phyloP scores from a whole-genome alignment of 1,140 invertebrate species.

The Drosophila rhopaloa region DNA sequence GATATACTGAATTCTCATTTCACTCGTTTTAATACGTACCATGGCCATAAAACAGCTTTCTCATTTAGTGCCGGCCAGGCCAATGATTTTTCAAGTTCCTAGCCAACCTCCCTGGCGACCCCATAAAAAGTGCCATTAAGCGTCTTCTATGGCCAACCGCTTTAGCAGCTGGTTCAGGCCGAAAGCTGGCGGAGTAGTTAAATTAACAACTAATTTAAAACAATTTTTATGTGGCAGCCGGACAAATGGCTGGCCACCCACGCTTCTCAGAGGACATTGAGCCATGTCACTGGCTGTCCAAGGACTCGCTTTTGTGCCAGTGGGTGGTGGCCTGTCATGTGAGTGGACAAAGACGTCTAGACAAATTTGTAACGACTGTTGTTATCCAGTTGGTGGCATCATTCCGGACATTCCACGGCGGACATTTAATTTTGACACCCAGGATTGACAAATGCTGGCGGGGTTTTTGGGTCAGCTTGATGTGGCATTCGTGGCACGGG shows the following conservation, averaged over 20 bases:
- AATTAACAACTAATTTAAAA: constrained; percentile 77
- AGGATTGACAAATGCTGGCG: constrained; percentile 65
- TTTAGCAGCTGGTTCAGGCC: constrained; percentile 14
- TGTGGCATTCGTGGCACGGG: constrained; percentile 35
- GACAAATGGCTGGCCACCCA: constrained; percentile 51
- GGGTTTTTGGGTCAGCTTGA: constrained; percentile 31
- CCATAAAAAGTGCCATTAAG: constrained; percentile 47
- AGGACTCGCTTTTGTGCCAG: constrained; percentile 18
- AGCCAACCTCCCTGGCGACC: constrained; percentile 26
- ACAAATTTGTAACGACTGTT: constrained; percentile 74
- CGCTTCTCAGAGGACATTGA: constrained; percentile 20
- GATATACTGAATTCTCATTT: background rate
- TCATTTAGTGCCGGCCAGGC: constrained; percentile 22
- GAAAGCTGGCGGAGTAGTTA: constrained; percentile 47
- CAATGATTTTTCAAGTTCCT: constrained; percentile 31
- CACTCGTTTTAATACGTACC: background rate
- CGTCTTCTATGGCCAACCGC: constrained; percentile 33
- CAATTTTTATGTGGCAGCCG: constrained; percentile 66
- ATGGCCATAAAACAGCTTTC: constrained; percentile 22
- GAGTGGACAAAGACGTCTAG: constrained; percentile 74
- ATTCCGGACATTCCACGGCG: constrained; percentile 46
- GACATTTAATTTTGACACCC: constrained; percentile 65
- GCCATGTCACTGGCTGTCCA: constrained; percentile 36
- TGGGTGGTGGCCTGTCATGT: constrained; percentile 37
- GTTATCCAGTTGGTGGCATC: constrained; percentile 31